Evolutionary conservation across 1,140 invertebrate species (phyloP).

Genomic region (Delia radicum): DNA sequence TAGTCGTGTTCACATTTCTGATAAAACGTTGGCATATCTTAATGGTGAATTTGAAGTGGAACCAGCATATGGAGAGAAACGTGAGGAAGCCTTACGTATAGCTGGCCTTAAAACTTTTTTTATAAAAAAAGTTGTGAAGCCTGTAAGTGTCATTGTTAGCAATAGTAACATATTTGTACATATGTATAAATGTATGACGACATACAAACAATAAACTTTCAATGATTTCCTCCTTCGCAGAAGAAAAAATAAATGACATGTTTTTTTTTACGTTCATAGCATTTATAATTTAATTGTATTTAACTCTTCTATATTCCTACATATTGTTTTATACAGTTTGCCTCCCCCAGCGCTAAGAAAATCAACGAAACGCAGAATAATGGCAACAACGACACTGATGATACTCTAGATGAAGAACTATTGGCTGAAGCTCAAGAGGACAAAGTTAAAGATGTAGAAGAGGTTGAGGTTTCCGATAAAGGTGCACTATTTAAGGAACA

Average conservation of each 20-base stretch:
- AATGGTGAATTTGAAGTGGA: slow-evolving; percentile 94
- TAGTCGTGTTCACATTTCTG: slow-evolving; percentile 92
- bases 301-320: background rate
- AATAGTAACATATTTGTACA: background rate
- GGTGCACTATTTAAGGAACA: slow-evolving; percentile 73
- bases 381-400: slow-evolving; percentile 32
- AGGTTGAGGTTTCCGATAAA: slow-evolving; percentile 44
- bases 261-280: background rate
- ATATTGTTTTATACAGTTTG: slow-evolving; percentile 34
- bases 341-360: slow-evolving; percentile 46
- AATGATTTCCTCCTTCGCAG: slow-evolving; percentile 6
- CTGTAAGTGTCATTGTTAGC: slow-evolving; percentile 61
- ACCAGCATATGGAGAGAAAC: slow-evolving; percentile 83
- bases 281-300: background rate
- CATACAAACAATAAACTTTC: slow-evolving; percentile 14
- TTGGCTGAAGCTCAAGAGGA: slow-evolving; percentile 35
- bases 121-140: slow-evolving; percentile 83
- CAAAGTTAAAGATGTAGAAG: slow-evolving; percentile 24
- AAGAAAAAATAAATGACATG: background rate
- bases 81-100: slow-evolving; percentile 82
- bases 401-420: slow-evolving; percentile 44
- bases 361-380: slow-evolving; percentile 41
- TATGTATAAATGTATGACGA: background rate
- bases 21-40: slow-evolving; percentile 86
- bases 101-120: slow-evolving; percentile 90